Base-by-base conservation (phyloP, 2,888 invertebrate species). In the Apotomis betuletana region DNA sequence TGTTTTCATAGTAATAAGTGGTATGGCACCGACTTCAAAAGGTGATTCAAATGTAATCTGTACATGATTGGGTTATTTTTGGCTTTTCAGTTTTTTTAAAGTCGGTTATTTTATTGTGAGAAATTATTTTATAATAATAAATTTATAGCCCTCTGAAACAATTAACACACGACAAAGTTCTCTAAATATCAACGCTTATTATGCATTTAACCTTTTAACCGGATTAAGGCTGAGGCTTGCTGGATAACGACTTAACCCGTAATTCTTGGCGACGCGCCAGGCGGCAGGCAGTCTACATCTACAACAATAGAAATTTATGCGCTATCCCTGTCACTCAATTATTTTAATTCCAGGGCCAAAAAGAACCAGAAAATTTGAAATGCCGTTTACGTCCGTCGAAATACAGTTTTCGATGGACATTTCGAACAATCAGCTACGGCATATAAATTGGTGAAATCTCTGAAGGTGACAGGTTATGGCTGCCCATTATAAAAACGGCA, bases 171-270 rank as follows among this genome's bases (percentile, higher is more conserved):
- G 51, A 38, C n/a, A 4, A 52, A 41, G 38, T 44, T 41, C 3
- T 52, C 10, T 52, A 12, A 44, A 44, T 54, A 54, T 54, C 54
- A 54, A 38, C 54, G 12, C 54, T 55, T 55, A 44, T 55, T 64
- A 55, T 54, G 54, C 6, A 41, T 41, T 55, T 55, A 64, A 55
- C 54, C 64, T 54, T 64, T 64, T 54, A 55, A 55, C 54, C 13
- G 44, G 54, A 54, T 55, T 55, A 44, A 4, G 9, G 41, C 15
- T 6, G 10, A 13, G 41, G 38, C 13, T 6, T 3, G 5, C 41
- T 6, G 5, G 41, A 41, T 64, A 64, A 64, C 54, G 44, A 64
- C 44, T 64, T 12, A 64, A 55, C 54, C 55, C 64, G 64, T 55
- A 64, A 64, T 64, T 64, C 64, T 64, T 64, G 54, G 54, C 44